Evolutionary conservation across 92 coral and sea anemone species (phyloP), one percentile per base, ranked within the genome.

Genomic region (Siderastrea radians): DNA sequence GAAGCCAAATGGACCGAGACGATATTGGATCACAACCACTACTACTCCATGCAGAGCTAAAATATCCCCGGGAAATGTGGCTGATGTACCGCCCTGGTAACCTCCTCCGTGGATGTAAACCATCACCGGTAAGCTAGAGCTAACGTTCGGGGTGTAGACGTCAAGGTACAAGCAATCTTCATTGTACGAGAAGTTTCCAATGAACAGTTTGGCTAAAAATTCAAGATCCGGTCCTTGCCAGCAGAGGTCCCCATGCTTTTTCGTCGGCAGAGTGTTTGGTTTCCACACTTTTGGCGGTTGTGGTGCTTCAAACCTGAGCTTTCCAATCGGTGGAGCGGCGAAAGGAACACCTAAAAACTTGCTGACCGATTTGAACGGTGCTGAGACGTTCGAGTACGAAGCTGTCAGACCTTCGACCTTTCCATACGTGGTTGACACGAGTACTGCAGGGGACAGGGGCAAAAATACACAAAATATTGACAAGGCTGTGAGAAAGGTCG

Each of bases 51-150:
- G 38, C 38, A 26, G 38, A 26, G 38, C 38, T 26, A 84, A 80
- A 49, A 54, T 79, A 15, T 84, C 88, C 4, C 88, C 88, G 4
- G 88, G 81, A 2, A 26, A 51, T 6, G 74, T 66, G 48, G 72
- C 88, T n/a, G 88, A 80, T 65, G 88, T 61, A 12, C 88, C 88
- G 12, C 66, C 44, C 57, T 84, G 79, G 19, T 84, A 84, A 6
- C 88, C 88, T 47, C 88, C 88, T 15, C 38, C 38, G 38, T 26
- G 38, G 38, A 26, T 26, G 38, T 26, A 26, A 26, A 26, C 38
- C 38, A 26, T 84, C 16, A 84, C 88, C 66, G 88, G 88, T 47
- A 84, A 62, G 61, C 50, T 72, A 19, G 72, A 8, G 50, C 9
- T 68, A 15, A 57, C 78, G 57, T 57, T 57, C 61, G 61, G 61